Evolutionary conservation across 2,797 vertebrate species (phyloP).

Genomic region (Sitta carolinensis): DNA sequence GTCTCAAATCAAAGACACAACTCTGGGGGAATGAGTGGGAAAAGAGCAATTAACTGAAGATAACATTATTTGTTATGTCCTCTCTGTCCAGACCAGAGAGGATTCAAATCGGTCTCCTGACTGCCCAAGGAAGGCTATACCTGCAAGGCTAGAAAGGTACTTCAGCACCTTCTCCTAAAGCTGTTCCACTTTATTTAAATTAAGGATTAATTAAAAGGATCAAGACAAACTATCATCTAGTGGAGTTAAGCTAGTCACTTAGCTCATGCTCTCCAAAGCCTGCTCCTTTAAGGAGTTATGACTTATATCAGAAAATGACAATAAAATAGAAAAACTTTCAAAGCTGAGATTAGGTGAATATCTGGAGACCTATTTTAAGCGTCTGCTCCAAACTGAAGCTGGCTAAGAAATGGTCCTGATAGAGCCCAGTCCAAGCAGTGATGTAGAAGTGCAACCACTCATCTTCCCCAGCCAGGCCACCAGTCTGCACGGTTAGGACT

Average conservation of each 20-base stretch:
- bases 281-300: rapidly evolving
- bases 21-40: not conserved
- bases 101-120: not conserved
- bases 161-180: not conserved
- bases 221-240: not conserved
- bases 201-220: not conserved
- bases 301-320: not conserved
- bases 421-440: not conserved
- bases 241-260: not conserved
- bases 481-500: not conserved
- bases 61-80: not conserved
- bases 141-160: not conserved
- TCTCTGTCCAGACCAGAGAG: not conserved
- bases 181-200: not conserved
- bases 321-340: not conserved
- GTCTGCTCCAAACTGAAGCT: not conserved
- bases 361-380: not conserved
- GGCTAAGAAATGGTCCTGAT: not conserved
- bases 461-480: not conserved
- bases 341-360: not conserved
- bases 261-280: not conserved
- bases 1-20: not conserved
- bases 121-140: not conserved
- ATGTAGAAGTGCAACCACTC: not conserved
- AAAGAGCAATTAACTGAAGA: not conserved